Percentiles rank a stretch among this genome's conserved stretches.
These are phyloP conservation scores for Echinometra lucunter DNA, from an alignment of 53 echinoderm and acorn worm species.

Conservation along the genomic window DNA sequence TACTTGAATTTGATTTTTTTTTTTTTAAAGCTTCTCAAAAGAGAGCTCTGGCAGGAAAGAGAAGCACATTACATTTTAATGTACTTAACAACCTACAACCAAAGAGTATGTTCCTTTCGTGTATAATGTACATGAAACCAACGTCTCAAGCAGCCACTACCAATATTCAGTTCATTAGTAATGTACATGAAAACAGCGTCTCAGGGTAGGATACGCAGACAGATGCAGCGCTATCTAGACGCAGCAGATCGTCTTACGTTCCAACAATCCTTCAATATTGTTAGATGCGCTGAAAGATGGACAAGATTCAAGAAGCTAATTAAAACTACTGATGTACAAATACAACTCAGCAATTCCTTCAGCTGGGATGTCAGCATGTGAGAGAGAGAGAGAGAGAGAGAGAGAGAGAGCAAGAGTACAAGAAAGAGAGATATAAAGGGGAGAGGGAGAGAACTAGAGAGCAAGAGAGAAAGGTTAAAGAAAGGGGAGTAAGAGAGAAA, in stretches of 20 bases:
- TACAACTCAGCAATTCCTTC: not conserved
- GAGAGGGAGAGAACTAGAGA: not conserved
- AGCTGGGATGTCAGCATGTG: not conserved
- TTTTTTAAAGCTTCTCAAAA: no score
- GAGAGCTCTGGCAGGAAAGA: no score
- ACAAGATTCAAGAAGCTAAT: conserved; percentile 40
- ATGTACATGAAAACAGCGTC: conserved; percentile 2
- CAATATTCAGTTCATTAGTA: not conserved
- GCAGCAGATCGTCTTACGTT: conserved; percentile 36
- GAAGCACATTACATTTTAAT: no score
- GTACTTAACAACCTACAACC: not conserved
- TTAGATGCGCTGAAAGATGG: conserved; percentile 13
- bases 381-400: not conserved
- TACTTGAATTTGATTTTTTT: no score
- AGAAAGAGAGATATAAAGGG: no score
- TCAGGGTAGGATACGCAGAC: not conserved
- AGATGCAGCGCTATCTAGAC: conserved; percentile 12
- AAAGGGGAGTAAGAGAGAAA: not conserved
- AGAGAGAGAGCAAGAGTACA: no score
- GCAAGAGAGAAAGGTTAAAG: no score
- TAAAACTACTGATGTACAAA: conserved; percentile 44
- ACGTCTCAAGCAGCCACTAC: not conserved
- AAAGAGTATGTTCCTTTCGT: not conserved
- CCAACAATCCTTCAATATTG: conserved; percentile 18
- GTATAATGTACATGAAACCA: not conserved